Evolutionary conservation across 2,113 vertebrate genomes (phyloP), one percentile per base, ranked within the genome.

Genomic region (Microcebus lehilahytsara): DNA sequence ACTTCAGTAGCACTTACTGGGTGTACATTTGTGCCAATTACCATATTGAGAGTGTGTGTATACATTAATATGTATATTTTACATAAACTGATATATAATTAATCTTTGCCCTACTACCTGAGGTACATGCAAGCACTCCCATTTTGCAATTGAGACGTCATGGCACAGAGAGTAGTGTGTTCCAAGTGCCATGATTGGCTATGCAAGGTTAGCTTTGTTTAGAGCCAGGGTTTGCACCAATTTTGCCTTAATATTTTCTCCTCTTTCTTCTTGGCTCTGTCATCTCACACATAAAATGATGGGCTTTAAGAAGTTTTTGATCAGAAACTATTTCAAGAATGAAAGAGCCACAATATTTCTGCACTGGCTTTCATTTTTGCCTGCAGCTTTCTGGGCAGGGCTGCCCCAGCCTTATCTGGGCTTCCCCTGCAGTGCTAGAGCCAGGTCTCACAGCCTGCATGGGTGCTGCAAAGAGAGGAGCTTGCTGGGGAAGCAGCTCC

Each of bases 391-490:
- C 30, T 64, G 9, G 7, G 42, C n/a, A 30, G 67, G 27, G 32
- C 22, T 42, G 62, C 9, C 56, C n/a, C 20, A 87, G 20, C 49
- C 64, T n/a, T 0, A 1, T n/a, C 81, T 66, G 10, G 32, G 53
- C 60, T 42, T 34, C 17, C 12, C 9, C 2, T 13, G 42, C 9
- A 19, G 34, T 4, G 20, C 22, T 19, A 23, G 10, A 46, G 23
- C 5, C 56, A 12, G 30, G 19, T 71, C 23, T 27, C 81, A 40
- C 19, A 19, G 7, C 25, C 30, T 77, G 58, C 13, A 6, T 8
- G 58, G 64, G 2, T 1, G 13, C n/a, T 56, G 19, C 9, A 9
- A 40, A 17, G 8, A 20, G 72, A 72, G 1, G 60, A 0, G 0
- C 23, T 49, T 2, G 1, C 14, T 42, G 32, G 17, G 25, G 4